Conservation (phyloP, 2,797 vertebrate genomes). For the Potorous gilbertii region DNA sequence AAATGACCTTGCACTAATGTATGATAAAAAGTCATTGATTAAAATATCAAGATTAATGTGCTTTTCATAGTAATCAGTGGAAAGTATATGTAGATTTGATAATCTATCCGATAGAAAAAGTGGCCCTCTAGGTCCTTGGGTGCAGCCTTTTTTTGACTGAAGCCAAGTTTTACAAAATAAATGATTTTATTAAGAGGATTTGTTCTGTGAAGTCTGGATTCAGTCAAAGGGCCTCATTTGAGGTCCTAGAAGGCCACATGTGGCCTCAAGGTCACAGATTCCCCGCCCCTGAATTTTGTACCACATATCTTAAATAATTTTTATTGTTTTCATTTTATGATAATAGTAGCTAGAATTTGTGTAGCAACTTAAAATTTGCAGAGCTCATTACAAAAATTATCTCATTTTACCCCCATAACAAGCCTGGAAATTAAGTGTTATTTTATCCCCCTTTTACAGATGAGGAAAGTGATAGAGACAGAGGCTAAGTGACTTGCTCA, state of each 20-base stretch:
- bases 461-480: not conserved
- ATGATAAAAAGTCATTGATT: not conserved
- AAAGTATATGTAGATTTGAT: not conserved
- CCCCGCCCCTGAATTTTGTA: not conserved
- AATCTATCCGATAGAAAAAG: not conserved
- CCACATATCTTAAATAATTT: not conserved
- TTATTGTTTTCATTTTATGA: not conserved
- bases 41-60: not conserved
- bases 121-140: too few species aligned
- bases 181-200: too few species aligned
- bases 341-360: not conserved
- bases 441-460: not conserved
- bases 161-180: too few species aligned
- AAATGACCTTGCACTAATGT: not conserved
- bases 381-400: not conserved
- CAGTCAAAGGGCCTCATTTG: too few species aligned
- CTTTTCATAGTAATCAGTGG: not conserved
- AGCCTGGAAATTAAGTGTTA: not conserved
- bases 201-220: too few species aligned
- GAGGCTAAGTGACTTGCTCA: not conserved
- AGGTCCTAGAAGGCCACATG: too few species aligned
- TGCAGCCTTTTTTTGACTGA: too few species aligned
- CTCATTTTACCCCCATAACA: not conserved
- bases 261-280: too few species aligned
- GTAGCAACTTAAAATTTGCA: not conserved